phyloP scores from a whole-genome alignment of 2,888 invertebrate genomes.

The Andrena fulva region DNA sequence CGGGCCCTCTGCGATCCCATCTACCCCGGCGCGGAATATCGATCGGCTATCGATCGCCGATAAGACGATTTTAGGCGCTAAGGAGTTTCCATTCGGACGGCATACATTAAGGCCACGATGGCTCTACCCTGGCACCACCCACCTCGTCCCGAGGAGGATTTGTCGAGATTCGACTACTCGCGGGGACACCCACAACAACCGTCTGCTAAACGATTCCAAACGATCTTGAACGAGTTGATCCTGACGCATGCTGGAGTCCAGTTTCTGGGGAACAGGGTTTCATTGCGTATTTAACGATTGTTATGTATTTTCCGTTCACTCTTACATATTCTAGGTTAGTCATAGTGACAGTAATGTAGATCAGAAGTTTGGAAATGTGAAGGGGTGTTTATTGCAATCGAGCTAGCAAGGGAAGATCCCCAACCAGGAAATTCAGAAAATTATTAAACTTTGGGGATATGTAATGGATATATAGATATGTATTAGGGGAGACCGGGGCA shows the following conservation, averaged over 20 bases:
- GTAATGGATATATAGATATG: too few species aligned
- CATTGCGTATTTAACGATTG: background rate
- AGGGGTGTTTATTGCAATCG: too few species aligned
- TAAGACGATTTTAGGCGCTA: slow-evolving; percentile 82
- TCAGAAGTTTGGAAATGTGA: too few species aligned
- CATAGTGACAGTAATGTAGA: too few species aligned
- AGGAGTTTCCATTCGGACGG: slow-evolving; percentile 80
- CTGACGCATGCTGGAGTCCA: background rate
- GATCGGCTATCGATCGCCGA: slow-evolving; percentile 82
- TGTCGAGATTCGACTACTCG: slow-evolving; percentile 36
- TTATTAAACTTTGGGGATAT: too few species aligned
- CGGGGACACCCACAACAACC: slow-evolving; percentile 12
- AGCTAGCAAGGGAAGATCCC: too few species aligned
- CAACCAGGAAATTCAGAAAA: too few species aligned
- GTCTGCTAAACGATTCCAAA: background rate
- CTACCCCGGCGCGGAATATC: slow-evolving; percentile 78
- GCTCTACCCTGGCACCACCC: slow-evolving; percentile 46
- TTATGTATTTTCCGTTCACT: background rate
- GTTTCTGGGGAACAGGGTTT: background rate
- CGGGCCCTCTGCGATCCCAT: slow-evolving; percentile 80
- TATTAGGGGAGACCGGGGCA: too few species aligned
- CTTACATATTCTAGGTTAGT: too few species aligned
- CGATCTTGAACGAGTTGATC: background rate
- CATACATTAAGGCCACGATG: slow-evolving; percentile 75
- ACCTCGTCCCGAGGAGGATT: slow-evolving; percentile 51